Evolutionary conservation across 2,113 vertebrate genomes (phyloP).

Genomic region (Mesembrinibis cayennensis): DNA sequence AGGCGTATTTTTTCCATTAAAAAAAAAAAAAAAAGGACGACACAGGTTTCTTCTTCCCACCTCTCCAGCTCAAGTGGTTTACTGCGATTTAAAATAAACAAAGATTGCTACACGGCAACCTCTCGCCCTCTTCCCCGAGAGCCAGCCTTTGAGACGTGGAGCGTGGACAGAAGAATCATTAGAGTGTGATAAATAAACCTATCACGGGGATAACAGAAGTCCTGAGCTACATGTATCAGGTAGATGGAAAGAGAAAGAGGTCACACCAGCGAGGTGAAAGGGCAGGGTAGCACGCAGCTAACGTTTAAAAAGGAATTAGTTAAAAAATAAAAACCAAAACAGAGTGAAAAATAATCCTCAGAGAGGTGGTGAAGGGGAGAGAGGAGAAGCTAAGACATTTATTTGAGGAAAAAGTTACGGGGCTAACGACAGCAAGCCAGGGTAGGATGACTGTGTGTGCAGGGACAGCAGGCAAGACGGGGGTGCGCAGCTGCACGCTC

Average conservation of each 20-base stretch:
- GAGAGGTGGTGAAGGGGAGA: background rate
- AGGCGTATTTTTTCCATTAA: background rate
- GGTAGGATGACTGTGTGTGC: background rate
- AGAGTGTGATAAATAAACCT: conserved; percentile 61
- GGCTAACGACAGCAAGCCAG: background rate
- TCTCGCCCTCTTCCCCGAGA: background rate
- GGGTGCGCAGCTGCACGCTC: background rate
- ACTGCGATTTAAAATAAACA: conserved; percentile 54
- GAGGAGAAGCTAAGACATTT: background rate
- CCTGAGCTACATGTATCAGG: background rate
- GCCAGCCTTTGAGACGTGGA: background rate
- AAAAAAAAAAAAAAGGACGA: background rate
- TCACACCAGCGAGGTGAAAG: background rate
- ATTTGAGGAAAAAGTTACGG: background rate
- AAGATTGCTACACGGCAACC: conserved; percentile 51
- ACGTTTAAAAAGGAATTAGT: conserved; percentile 19
- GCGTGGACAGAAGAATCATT: conserved; percentile 10
- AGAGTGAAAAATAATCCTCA: background rate
- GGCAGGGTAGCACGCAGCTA: background rate
- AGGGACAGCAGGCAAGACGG: background rate
- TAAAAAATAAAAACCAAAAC: background rate
- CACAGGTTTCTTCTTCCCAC: background rate
- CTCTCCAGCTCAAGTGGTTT: conserved; percentile 10
- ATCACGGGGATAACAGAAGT: conserved; percentile 28
- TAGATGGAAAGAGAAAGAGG: conserved; percentile 10